Conservation (phyloP, 2,113 vertebrate species). For the Arvicanthis niloticus region DNA sequence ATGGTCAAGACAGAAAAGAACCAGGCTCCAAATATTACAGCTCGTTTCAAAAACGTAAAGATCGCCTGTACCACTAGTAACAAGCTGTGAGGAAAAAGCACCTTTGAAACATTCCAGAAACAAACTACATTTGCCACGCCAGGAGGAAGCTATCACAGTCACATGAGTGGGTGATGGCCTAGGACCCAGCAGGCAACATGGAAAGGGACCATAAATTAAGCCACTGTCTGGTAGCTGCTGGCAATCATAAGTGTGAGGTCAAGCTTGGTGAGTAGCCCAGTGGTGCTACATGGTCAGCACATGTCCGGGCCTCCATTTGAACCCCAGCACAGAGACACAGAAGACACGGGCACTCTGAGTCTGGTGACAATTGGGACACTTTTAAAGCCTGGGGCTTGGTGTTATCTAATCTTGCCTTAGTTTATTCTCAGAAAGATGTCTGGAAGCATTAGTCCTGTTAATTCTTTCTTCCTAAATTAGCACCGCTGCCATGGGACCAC, state of each 20-base stretch:
- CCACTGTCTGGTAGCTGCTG: not conserved
- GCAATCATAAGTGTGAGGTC: not conserved
- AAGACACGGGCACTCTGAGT: fast-evolving
- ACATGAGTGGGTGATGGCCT: not conserved
- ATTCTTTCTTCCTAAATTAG: not conserved
- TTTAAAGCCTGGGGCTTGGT: not conserved
- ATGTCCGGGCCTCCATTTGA: too few species aligned
- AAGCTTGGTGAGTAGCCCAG: not conserved
- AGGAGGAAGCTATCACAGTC: not conserved
- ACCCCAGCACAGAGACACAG: not conserved
- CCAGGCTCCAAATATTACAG: not conserved
- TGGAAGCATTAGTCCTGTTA: not conserved
- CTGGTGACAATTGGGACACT: not conserved
- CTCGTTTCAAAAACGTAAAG: not conserved
- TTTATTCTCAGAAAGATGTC: not conserved
- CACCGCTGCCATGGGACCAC: fast-evolving
- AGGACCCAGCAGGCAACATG: not conserved
- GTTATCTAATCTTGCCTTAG: not conserved
- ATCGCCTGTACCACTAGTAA: not conserved
- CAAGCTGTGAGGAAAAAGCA: not conserved
- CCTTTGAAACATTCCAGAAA: not conserved
- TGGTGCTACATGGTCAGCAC: not conserved
- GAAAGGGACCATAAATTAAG: not conserved
- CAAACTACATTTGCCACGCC: not conserved
- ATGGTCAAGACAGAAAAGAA: not conserved